Base-by-base conservation (phyloP, 2,113 vertebrate species). In the Lanius ludovicianus region DNA sequence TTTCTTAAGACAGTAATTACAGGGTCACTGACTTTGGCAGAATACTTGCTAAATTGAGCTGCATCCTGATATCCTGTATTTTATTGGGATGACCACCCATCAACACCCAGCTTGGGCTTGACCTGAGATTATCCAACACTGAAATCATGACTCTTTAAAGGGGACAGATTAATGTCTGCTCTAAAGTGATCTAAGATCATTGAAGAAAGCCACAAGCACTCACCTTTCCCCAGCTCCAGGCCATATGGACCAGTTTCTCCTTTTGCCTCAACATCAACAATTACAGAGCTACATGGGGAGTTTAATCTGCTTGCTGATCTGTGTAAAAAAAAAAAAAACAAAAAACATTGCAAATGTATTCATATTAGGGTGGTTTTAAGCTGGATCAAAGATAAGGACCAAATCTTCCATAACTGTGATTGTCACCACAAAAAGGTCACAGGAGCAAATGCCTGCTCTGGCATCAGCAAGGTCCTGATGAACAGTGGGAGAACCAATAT, bases 71-170 rank as follows among this genome's bases (percentile, higher is more conserved):
- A 94, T 90, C 90, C 83, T 90, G 60, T 90, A 88, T 95, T 92
- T 96, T 96, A 95, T 68, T 87, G 88, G 50, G 64, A 86, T 94
- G 88, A 69, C 92, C 93, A 96, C 95, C 96, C 96, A 96, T 68
- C 96, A 93, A 96, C 92, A 95, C 71, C 56, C 64, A 56, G 27
- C 27, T 93, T 87, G 42, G 68, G 75, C 75, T 96, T 97, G 87
- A 93, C 68, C 82, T 84, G 84, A 88, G 87, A 91, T 86, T 94
- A 84, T 90, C 85, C 57, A 93, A 69, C 79, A 88, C 42, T 39
- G 76, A 93, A 92, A 86, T 73, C 35, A 47, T 31, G 82, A 50
- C 22, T 90, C 23, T 87, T 95, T 85, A 74, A 87, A 56, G 11
- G 21, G 17, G 63, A 16, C 55, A 39, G 64, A 89, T 95, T 60